Evolutionary conservation across 2,797 vertebrate genomes (phyloP).

Genomic region (Clarias laeviceps): DNA sequence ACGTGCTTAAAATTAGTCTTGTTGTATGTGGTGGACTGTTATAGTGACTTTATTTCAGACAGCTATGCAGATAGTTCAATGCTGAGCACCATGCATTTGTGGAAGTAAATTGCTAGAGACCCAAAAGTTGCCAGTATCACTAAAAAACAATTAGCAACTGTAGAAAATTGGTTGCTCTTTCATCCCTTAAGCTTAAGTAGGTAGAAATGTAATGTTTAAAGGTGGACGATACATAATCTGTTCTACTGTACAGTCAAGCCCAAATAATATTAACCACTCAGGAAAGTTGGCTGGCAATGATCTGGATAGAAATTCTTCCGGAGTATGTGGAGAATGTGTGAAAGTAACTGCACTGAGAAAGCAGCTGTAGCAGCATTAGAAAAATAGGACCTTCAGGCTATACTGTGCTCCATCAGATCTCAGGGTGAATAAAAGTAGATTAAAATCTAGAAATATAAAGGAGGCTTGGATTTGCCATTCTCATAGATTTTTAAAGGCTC

Average conservation of each 20-base stretch:
- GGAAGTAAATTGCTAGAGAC: conserved; percentile 28
- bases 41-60: conserved; percentile 68
- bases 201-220: background rate
- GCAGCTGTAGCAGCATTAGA: background rate
- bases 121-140: conserved; percentile 70
- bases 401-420: background rate
- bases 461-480: background rate
- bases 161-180: background rate
- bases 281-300: background rate
- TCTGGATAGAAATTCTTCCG: background rate
- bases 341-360: background rate
- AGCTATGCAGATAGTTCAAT: conserved; percentile 71
- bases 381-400: background rate
- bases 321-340: conserved; percentile 2
- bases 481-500: background rate
- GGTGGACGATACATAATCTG: background rate
- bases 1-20: too few species aligned
- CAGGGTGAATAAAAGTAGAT: background rate
- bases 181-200: background rate
- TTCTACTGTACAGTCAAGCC: background rate
- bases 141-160: background rate
- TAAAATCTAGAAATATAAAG: too few species aligned
- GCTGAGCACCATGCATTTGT: conserved; percentile 48
- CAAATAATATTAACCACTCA: background rate
- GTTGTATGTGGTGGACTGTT: conserved; percentile 28